Percentiles rank a stretch among this genome's conserved stretches.
phyloP scores from a whole-genome alignment of 2,888 invertebrate species.

The Polydesmus complanatus region DNA sequence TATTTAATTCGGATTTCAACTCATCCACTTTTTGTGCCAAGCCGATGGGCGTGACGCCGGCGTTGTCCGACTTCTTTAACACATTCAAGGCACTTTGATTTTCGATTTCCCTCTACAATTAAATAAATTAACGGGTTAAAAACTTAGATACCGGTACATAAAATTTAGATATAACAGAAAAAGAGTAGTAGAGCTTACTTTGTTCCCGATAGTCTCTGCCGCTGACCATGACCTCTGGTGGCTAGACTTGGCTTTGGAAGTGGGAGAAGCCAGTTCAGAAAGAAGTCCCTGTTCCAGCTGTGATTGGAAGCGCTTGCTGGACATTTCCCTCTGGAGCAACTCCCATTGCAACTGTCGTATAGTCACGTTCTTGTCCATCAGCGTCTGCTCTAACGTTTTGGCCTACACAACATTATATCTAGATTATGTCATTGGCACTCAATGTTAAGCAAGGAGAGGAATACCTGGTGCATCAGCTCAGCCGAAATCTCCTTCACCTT shows the following conservation, averaged over 20 bases:
- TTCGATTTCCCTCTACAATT: background rate
- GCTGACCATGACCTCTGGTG: slow-evolving; percentile 14
- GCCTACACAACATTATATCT: slow-evolving; percentile 3
- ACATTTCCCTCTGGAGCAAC: slow-evolving; percentile 14
- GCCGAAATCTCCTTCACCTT: slow-evolving; percentile 15
- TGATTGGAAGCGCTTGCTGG: slow-evolving; percentile 1
- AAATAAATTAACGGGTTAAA: too few relatives aligned
- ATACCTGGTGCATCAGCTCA: slow-evolving; percentile 12
- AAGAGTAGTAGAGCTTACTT: too few relatives aligned
- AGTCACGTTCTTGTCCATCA: slow-evolving; percentile 11
- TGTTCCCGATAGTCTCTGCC: slow-evolving; percentile 7
- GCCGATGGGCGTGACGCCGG: background rate
- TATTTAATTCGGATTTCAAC: slow-evolving; percentile 10
- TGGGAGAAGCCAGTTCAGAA: background rate
- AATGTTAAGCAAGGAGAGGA: background rate
- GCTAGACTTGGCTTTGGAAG: background rate
- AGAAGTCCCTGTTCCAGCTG: background rate
- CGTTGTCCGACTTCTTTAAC: background rate
- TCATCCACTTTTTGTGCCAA: slow-evolving; percentile 13
- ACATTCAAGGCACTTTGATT: background rate
- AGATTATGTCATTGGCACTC: background rate
- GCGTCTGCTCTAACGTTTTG: slow-evolving; percentile 12
- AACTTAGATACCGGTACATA: too few relatives aligned
- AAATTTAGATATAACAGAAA: too few relatives aligned
- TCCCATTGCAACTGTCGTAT: slow-evolving; percentile 16